These are phyloP conservation scores for Plecturocebus donacophilus DNA, from an alignment of 2,113 vertebrate species.

Conservation along the genomic window DNA sequence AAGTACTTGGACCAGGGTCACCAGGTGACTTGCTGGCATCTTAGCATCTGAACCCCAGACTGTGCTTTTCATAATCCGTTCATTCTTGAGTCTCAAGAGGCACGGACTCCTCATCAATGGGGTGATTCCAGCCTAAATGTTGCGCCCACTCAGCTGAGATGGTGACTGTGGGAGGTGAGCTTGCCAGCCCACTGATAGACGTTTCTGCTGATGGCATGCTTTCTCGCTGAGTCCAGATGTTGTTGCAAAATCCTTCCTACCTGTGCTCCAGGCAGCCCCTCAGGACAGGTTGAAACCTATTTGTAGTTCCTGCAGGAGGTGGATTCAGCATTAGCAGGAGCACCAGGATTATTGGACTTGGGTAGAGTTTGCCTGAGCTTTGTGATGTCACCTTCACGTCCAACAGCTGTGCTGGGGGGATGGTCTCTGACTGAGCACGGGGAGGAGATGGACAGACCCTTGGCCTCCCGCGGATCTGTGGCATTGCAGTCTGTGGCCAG, in stretches of 20 bases:
- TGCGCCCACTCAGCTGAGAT: too few species aligned
- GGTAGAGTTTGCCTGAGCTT: not conserved
- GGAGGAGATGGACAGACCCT: too few species aligned
- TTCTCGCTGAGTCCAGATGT: not conserved
- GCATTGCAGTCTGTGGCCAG: not conserved
- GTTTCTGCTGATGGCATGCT: not conserved
- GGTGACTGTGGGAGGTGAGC: not conserved
- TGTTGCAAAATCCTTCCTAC: not conserved
- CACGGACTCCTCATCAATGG: not conserved
- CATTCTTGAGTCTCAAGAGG: not conserved
- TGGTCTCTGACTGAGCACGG: rapidly evolving
- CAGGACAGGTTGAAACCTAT: rapidly evolving
- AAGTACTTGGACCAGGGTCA: not conserved
- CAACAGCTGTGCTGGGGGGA: not conserved
- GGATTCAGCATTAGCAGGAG: not conserved
- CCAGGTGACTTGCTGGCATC: not conserved
- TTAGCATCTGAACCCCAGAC: not conserved
- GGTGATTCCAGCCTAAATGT: not conserved
- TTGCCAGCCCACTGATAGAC: rapidly evolving
- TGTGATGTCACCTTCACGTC: not conserved
- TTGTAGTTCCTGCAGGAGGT: not conserved
- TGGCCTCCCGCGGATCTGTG: not conserved
- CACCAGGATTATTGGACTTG: too few species aligned
- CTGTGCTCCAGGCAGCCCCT: not conserved
- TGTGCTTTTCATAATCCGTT: not conserved